phyloP scores from a whole-genome alignment of 2,888 invertebrate genomes.

The Eledona agricola region DNA sequence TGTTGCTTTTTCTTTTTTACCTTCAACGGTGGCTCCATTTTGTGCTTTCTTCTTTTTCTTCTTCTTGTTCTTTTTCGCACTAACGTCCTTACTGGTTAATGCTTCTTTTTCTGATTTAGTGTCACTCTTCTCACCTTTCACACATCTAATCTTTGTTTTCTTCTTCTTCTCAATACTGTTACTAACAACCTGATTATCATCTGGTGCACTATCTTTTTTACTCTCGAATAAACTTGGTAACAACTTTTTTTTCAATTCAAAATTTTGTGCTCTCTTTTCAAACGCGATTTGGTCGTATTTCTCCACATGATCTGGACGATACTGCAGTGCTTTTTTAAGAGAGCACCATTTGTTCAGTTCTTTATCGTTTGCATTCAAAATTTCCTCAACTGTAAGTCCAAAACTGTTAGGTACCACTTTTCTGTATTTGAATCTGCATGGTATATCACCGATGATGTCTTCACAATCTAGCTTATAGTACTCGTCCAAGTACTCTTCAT shows the following conservation, averaged over 20 bases:
- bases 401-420: constrained; percentile 89
- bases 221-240: constrained; percentile 78
- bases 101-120: constrained; percentile 32
- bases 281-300: constrained; percentile 80
- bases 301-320: constrained; percentile 81
- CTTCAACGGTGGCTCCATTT: constrained; percentile 40
- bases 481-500: constrained; percentile 90
- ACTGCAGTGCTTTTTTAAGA: constrained; percentile 84
- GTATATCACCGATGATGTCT: constrained; percentile 91
- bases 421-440: constrained; percentile 92
- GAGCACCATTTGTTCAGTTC: constrained; percentile 97
- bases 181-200: background rate
- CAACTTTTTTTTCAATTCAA: constrained; percentile 78
- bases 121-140: constrained; percentile 19
- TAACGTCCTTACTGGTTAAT: constrained; percentile 11
- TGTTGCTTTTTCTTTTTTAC: constrained; percentile 38
- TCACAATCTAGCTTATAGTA: constrained; percentile 96
- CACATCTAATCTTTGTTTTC: constrained; percentile 27
- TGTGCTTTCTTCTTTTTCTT: constrained; percentile 31
- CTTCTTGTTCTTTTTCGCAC: constrained; percentile 39
- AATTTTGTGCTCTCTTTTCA: constrained; percentile 76
- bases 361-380: constrained; percentile 88
- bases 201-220: constrained; percentile 37
- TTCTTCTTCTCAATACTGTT: constrained; percentile 40
- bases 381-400: constrained; percentile 92